Conservation (phyloP, 1,140 invertebrate genomes). For the Semibalanus balanoides region DNA sequence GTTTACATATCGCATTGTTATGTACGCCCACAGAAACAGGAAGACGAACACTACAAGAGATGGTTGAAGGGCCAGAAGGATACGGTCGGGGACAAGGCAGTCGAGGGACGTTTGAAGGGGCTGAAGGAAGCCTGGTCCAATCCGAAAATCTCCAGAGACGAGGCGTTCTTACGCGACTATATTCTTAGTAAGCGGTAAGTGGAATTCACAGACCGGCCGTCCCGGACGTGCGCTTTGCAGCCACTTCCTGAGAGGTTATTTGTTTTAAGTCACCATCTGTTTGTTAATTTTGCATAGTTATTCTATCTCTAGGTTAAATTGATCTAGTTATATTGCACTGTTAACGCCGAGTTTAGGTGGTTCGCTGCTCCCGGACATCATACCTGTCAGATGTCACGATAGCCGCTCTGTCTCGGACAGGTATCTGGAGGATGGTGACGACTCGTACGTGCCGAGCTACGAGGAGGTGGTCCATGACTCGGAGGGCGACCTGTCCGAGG, state of each 20-base stretch:
- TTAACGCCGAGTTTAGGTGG: too few relatives aligned
- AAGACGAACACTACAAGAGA: background rate
- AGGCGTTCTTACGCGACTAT: background rate
- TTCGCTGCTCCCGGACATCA: too few relatives aligned
- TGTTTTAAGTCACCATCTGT: too few relatives aligned
- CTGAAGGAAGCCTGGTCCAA: background rate
- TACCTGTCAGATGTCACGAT: too few relatives aligned
- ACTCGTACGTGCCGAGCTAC: slow-evolving; percentile 6
- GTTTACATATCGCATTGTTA: too few relatives aligned
- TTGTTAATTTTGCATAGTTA: too few relatives aligned
- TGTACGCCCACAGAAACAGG: background rate
- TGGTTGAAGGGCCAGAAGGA: background rate
- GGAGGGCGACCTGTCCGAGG: background rate
- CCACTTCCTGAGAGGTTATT: too few relatives aligned
- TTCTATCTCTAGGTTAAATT: too few relatives aligned
- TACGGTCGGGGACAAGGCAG: background rate
- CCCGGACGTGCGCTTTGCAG: too few relatives aligned
- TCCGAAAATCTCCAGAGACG: background rate
- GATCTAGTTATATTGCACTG: too few relatives aligned
- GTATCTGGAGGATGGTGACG: background rate
- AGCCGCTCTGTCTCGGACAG: background rate
- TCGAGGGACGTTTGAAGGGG: background rate
- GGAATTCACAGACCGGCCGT: too few relatives aligned
- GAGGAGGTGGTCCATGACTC: slow-evolving; percentile 3
- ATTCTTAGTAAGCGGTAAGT: background rate